A percentile compares a stretch with the other conserved stretches of the same genome.
Conservation (phyloP, 2,888 invertebrate genomes). For the Cryptus armator region DNA sequence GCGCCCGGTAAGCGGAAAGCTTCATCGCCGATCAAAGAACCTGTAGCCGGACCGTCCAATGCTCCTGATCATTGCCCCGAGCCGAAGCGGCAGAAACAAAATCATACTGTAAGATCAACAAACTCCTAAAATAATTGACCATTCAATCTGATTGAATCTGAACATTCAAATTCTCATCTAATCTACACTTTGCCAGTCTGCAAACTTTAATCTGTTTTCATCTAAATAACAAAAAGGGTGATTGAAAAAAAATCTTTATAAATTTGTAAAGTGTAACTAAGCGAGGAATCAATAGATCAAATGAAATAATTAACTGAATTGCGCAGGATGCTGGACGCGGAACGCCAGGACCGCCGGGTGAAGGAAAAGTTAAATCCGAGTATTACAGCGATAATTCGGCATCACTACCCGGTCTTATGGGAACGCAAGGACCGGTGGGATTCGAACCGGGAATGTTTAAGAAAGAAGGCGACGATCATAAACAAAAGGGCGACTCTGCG, state of each 20-base stretch:
- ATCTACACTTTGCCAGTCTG: not conserved
- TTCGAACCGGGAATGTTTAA: conserved; percentile 95
- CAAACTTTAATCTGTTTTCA: too few species aligned
- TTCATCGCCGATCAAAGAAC: conserved; percentile 80
- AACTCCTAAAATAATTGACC: not conserved
- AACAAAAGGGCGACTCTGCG: conserved; percentile 87
- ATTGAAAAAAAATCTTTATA: not conserved
- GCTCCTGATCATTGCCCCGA: conserved; percentile 76
- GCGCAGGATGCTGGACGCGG: conserved; percentile 76
- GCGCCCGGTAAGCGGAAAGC: conserved; percentile 78
- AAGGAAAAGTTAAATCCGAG: conserved; percentile 88
- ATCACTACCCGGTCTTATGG: conserved; percentile 91
- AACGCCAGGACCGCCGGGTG: conserved; percentile 71
- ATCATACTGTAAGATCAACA: conserved; percentile 61
- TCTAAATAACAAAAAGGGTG: conserved; percentile 23
- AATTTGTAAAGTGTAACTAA: conserved; percentile 16
- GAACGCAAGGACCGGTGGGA: conserved; percentile 90
- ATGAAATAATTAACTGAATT: not conserved
- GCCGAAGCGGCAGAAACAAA: conserved; percentile 78
- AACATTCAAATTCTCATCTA: not conserved
- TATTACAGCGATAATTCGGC: conserved; percentile 93
- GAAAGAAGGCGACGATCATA: conserved; percentile 86
- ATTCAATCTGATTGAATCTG: not conserved
- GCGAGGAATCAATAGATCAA: not conserved
- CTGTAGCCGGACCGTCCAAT: conserved; percentile 73